These are phyloP conservation scores for Halcyon badia DNA, from an alignment of 2,797 vertebrate species.

Conservation along the genomic window DNA sequence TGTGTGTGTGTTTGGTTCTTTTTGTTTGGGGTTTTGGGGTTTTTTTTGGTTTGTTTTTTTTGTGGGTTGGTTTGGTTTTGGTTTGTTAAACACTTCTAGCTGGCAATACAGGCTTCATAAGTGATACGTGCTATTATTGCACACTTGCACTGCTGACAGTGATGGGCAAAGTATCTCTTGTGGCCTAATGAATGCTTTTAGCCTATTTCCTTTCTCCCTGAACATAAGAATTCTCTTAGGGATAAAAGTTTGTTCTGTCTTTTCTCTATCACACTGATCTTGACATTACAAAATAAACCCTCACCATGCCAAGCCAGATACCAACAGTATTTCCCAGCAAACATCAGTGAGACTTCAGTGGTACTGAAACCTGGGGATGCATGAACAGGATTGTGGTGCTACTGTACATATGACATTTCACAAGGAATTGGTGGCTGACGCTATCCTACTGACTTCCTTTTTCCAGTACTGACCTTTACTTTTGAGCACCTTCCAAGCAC, in stretches of 20 bases:
- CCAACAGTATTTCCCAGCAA: neutral
- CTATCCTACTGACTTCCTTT: neutral
- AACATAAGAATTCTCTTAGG: neutral
- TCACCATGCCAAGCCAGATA: neutral
- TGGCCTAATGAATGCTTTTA: neutral
- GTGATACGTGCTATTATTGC: neutral
- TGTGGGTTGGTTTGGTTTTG: neutral
- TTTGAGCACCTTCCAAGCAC: neutral
- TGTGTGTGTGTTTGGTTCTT: too few species aligned
- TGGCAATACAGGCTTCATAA: neutral
- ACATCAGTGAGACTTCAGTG: neutral
- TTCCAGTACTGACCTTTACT: neutral
- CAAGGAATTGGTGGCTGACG: neutral
- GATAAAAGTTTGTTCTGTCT: neutral
- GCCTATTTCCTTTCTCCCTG: neutral
- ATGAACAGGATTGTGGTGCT: rapidly evolving
- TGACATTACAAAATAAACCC: neutral
- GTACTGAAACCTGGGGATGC: neutral
- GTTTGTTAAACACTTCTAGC: neutral
- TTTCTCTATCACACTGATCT: neutral
- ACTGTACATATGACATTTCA: neutral
- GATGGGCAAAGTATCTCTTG: neutral
- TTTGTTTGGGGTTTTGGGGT: neutral
- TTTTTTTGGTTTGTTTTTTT: neutral
- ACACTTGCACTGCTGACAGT: neutral